A percentile compares a stretch with the other conserved stretches of the same genome.
Evolutionary conservation across 2,888 invertebrate species (phyloP).

Genomic region (Callinectes sapidus): DNA sequence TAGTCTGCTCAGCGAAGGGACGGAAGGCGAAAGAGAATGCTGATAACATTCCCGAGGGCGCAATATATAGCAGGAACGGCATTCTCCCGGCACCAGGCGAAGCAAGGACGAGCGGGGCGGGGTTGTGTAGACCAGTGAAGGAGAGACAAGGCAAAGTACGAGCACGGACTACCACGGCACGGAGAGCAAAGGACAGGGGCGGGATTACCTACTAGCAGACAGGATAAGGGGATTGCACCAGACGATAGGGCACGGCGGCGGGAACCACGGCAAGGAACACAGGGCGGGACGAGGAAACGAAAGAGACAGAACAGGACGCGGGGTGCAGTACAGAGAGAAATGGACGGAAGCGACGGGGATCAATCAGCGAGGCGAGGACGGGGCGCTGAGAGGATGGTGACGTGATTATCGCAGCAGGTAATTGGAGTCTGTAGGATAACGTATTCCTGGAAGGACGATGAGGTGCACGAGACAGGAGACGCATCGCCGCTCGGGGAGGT

Average conservation of each 20-base stretch:
- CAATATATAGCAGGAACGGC: slow-evolving; percentile 1
- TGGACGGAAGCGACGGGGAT: background rate
- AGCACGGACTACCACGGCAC: background rate
- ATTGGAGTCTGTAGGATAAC: background rate
- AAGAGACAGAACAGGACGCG: background rate
- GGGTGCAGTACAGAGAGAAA: background rate
- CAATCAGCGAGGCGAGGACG: background rate
- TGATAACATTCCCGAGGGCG: slow-evolving; percentile 25
- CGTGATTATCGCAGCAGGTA: background rate
- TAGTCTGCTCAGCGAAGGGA: slow-evolving; percentile 9
- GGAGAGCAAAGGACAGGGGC: background rate
- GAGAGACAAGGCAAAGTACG: slow-evolving; percentile 15
- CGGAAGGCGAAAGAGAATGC: slow-evolving; percentile 25
- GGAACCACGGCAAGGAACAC: background rate
- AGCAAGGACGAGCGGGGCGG: background rate
- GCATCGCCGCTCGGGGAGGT: background rate
- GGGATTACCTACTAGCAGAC: background rate
- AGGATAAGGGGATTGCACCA: background rate
- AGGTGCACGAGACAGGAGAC: background rate
- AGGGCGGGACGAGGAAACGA: background rate
- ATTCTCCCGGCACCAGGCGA: slow-evolving; percentile 13
- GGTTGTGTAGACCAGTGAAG: slow-evolving; percentile 20
- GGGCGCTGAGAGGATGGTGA: background rate
- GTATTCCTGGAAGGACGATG: background rate
- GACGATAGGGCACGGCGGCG: background rate